Evolutionary conservation across 2,113 vertebrate genomes (phyloP), one percentile per base, ranked within the genome.

Genomic region (Dipodomys stephensi): DNA sequence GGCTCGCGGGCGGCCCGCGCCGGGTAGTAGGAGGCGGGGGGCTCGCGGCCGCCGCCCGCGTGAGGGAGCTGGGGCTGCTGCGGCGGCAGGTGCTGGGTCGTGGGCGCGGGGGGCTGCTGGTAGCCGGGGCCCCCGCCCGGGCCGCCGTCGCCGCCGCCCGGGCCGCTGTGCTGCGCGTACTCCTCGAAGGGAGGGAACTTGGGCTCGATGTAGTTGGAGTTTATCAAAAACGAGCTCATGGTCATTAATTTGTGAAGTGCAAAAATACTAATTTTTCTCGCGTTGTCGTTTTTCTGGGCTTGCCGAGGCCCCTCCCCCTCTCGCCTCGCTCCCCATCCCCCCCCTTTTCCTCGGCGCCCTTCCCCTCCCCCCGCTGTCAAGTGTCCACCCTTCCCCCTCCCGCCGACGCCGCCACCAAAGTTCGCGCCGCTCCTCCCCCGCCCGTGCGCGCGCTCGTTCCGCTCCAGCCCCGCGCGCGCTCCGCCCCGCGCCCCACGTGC

Each of bases 141-240:
- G 97, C 95, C 92, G 94, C 94, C 97, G 98, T 97, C 98, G 97
- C 97, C 98, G 98, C 97, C 99, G 98, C 96, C 95, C 97, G 99
- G 98, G 98, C 99, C 98, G 98, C 99, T 98, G 98, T 98, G 99
- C 98, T 99, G 99, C 97, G 99, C 98, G 95, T 99, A 99, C 98
- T 99, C 99, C 98, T 99, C 99, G 98, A 99, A 99, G 97, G 99
- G 99, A 97, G 99, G 99, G 98, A 99, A 99, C 98, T 99, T 99
- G 97, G 99, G 99, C 97, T 99, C 99, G 98, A 99, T 99, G 98
- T 99, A 99, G 99, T 99, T 99, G 98, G 99, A 99, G 99, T 99
- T 99, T 99, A 99, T 99, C 99, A 99, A 99, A 99, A 99, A 99
- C 98, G 99, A 99, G 99, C 99, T 99, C 99, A 99, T 99, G 99